These are phyloP conservation scores for Trididemnum miniatum DNA, from an alignment of 23 tunicate genomes.

Conservation along the genomic window DNA sequence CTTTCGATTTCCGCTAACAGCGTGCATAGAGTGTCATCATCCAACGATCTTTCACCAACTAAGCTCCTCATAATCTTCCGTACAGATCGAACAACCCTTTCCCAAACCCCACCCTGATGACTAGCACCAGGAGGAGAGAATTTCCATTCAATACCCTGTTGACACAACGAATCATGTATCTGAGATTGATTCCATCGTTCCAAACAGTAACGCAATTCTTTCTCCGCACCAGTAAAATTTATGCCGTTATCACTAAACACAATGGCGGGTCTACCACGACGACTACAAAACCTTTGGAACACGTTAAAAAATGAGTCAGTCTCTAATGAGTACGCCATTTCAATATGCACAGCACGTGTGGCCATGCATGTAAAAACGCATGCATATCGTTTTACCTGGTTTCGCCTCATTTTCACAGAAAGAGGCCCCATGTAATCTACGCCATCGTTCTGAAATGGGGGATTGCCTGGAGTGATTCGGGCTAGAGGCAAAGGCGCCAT, in stretches of 20 bases:
- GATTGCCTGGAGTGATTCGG: constrained; percentile 19
- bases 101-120: too few species aligned
- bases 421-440: constrained; percentile 49
- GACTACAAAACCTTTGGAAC: constrained; percentile 18
- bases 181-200: too few species aligned
- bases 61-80: too few species aligned
- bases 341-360: constrained; percentile 50
- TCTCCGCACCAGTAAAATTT: too few species aligned
- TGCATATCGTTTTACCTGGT: constrained; percentile 27
- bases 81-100: too few species aligned
- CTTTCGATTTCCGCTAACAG: too few species aligned
- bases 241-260: constrained; percentile 29
- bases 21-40: too few species aligned
- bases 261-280: constrained; percentile 11
- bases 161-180: too few species aligned
- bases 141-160: too few species aligned
- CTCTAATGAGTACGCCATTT: constrained; percentile 31
- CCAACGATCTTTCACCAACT: too few species aligned
- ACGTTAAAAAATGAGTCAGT: constrained; percentile 32
- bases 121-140: too few species aligned
- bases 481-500: constrained; percentile 38
- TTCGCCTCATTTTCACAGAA: constrained; percentile 28
- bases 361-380: constrained; percentile 45
- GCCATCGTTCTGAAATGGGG: constrained; percentile 7
- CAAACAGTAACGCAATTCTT: too few species aligned